Conservation (phyloP, 2,113 vertebrate genomes). For the Balaeniceps rex region DNA sequence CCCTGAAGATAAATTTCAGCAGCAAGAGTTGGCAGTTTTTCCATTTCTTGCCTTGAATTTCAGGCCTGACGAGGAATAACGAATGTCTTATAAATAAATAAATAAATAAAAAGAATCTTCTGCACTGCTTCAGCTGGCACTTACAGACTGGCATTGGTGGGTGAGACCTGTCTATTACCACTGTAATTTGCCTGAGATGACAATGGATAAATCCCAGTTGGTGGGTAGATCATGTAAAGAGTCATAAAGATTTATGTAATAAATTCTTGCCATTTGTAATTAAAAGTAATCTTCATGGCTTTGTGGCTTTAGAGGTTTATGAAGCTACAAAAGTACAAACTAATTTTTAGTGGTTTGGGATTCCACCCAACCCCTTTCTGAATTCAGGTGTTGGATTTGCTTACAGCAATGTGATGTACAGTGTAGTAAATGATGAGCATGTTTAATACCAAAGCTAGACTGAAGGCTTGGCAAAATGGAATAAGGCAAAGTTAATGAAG, state of each 20-base stretch:
- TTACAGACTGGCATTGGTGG: not conserved
- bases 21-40: not conserved
- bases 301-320: not conserved
- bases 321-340: not conserved
- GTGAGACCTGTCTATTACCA: not conserved
- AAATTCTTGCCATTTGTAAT: not conserved
- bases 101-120: not conserved
- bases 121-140: not conserved
- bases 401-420: not conserved
- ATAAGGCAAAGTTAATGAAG: not conserved
- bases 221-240: not conserved
- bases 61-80: not conserved
- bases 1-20: not conserved
- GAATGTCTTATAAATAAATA: not conserved
- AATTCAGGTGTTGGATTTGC: not conserved
- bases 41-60: not conserved
- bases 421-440: not conserved
- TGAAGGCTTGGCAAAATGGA: not conserved
- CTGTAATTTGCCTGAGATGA: not conserved
- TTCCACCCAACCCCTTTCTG: not conserved
- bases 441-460: not conserved
- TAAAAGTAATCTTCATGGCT: not conserved
- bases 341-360: not conserved
- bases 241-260: not conserved
- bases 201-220: not conserved